Evolutionary conservation across 1,140 invertebrate genomes (phyloP).

Genomic region (Pentalonia nigronervosa): DNA sequence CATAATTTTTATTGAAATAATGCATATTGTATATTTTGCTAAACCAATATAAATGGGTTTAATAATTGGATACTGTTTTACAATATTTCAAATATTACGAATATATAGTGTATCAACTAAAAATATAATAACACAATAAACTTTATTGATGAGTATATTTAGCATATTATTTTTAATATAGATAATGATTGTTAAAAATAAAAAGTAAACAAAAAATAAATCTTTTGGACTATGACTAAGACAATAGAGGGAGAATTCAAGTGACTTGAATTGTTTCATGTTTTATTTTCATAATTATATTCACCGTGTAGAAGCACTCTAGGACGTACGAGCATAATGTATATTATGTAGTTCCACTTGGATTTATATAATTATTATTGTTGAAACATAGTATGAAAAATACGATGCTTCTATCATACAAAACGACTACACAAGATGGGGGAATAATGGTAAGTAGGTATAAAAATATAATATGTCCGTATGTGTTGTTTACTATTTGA

Average conservation of each 20-base stretch:
- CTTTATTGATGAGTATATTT: not conserved
- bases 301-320: not conserved
- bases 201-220: slow-evolving; percentile 13
- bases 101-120: not conserved
- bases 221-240: not conserved
- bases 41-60: not conserved
- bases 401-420: not conserved
- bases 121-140: not conserved
- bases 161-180: not conserved
- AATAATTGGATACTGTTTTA: not conserved
- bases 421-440: not conserved
- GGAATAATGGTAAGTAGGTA: not conserved
- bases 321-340: not conserved
- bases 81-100: not conserved
- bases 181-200: not conserved
- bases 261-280: not conserved
- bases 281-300: not conserved
- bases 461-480: not conserved
- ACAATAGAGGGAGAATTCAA: not conserved
- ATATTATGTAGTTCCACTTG: not conserved
- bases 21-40: not conserved
- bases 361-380: slow-evolving; percentile 20
- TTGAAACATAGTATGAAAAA: not conserved
- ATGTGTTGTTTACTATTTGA: not conserved
- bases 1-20: not conserved